These are phyloP conservation scores for Drosophila falleni DNA, from an alignment of 2,888 invertebrate genomes.

Conservation along the genomic window DNA sequence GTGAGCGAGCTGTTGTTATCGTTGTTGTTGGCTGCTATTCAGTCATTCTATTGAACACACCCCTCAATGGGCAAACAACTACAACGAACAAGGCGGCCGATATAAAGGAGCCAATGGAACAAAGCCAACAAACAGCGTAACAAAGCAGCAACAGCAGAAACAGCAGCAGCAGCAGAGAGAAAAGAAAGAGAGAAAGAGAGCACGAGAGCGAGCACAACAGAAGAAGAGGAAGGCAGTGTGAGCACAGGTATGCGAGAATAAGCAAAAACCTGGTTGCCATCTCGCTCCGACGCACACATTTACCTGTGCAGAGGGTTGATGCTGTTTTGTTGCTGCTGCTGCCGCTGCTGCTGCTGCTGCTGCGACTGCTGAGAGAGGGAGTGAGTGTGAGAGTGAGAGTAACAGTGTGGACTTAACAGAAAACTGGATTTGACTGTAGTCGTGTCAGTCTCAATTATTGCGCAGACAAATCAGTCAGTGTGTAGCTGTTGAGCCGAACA, in stretches of 20 bases:
- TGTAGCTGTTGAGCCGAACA: slow-evolving; percentile 79
- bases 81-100: slow-evolving; percentile 76
- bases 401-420: slow-evolving; percentile 25
- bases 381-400: slow-evolving; percentile 15
- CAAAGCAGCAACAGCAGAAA: slow-evolving; percentile 57
- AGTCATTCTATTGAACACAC: slow-evolving; percentile 81
- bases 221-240: slow-evolving; percentile 6
- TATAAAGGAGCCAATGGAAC: slow-evolving; percentile 81
- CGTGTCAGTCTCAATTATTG: slow-evolving; percentile 76
- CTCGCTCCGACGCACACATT: slow-evolving; percentile 42
- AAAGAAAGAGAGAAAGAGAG: slow-evolving; percentile 27
- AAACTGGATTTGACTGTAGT: slow-evolving; percentile 77
- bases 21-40: slow-evolving; percentile 66
- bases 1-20: slow-evolving; percentile 45
- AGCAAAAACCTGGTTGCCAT: slow-evolving; percentile 39
- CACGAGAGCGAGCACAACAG: slow-evolving; percentile 45
- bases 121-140: slow-evolving; percentile 71
- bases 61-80: slow-evolving; percentile 79
- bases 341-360: slow-evolving; percentile 3
- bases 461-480: slow-evolving; percentile 79
- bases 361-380: slow-evolving; percentile 23
- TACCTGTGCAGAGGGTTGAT: slow-evolving; percentile 57
- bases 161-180: slow-evolving; percentile 47
- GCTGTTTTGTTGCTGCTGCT: slow-evolving; percentile 6
- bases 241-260: slow-evolving; percentile 50